Conservation (phyloP, 1,140 invertebrate species). For the Whitmania pigra region DNA sequence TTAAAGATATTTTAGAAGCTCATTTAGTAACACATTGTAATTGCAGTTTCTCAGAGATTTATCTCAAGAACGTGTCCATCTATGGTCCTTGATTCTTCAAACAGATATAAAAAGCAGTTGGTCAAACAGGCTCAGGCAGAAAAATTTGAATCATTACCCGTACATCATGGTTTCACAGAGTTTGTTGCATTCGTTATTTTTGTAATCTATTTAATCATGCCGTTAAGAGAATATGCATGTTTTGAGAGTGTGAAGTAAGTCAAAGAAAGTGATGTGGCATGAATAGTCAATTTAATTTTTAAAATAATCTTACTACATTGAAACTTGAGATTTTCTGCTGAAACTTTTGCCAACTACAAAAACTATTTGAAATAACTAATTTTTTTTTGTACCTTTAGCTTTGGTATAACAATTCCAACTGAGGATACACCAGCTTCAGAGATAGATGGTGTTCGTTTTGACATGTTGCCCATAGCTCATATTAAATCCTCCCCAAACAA, state of each 20-base stretch:
- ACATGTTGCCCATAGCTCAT: slow-evolving; percentile 65
- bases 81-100: neutral
- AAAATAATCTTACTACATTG: neutral
- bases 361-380: neutral
- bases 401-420: slow-evolving; percentile 27
- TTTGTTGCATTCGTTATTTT: neutral
- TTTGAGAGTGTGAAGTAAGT: too few relatives aligned
- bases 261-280: too few relatives aligned
- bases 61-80: neutral
- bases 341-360: too few relatives aligned
- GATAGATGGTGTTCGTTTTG: slow-evolving; percentile 64
- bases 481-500: slow-evolving; percentile 71
- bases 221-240: too few relatives aligned
- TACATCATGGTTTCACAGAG: neutral
- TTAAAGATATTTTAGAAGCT: too few relatives aligned
- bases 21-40: too few relatives aligned
- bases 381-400: neutral
- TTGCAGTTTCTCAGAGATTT: slow-evolving; percentile 1
- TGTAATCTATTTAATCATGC: too few relatives aligned
- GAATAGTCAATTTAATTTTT: neutral
- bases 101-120: neutral
- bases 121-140: neutral
- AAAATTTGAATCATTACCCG: neutral
- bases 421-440: slow-evolving; percentile 44
- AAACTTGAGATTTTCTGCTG: too few relatives aligned